Evolutionary conservation across 2,888 invertebrate species (phyloP), one percentile per base, ranked within the genome.

Genomic region (Limnephilus marmoratus): DNA sequence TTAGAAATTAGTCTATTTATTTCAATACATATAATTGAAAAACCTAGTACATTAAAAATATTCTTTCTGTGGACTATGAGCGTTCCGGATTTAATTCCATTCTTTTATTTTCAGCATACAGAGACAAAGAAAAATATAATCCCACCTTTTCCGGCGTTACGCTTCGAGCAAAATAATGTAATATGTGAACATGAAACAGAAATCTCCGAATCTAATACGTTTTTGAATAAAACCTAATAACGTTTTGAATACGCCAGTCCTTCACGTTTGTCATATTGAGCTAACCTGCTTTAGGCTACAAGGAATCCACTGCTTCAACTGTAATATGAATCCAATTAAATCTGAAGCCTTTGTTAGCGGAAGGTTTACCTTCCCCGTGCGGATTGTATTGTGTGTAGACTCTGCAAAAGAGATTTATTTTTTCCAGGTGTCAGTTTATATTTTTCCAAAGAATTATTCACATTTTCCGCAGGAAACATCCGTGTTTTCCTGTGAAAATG

Each of bases 241-340:
- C 68, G n/a, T 68, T 68, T 68, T 68, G 68, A 68, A 68, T 68
- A 86, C 45, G 29, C 37, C 83, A 24, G 83, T 83, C 37, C 86
- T 86, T 45, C 45, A 37, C 45, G 86, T 29, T 45, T 45, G 45
- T 86, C 45, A 86, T 86, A 86, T 45, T 86, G 86, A 86, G 45
- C 45, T 45, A 45, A 37, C 45, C 86, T 49, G 24, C 86, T 68
- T 68, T 29, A 45, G 86, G 86, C 86, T n/a, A 86, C 24, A n/a
- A 86, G 13, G 45, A 45, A 45, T 45, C 49, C 45, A 15, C 13
- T 45, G 86, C 86, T 41, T 86, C 86, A 86, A 86, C 37, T 86
- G 41, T 86, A 45, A 86, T 86, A 37, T 49, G 45, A 86, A 86
- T 86, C 86, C 86, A 86, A 86, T 86, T 86, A 86, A 86, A 86